These are phyloP conservation scores for Drosophila emarginata DNA, from an alignment of 2,888 invertebrate genomes.

Conservation along the genomic window DNA sequence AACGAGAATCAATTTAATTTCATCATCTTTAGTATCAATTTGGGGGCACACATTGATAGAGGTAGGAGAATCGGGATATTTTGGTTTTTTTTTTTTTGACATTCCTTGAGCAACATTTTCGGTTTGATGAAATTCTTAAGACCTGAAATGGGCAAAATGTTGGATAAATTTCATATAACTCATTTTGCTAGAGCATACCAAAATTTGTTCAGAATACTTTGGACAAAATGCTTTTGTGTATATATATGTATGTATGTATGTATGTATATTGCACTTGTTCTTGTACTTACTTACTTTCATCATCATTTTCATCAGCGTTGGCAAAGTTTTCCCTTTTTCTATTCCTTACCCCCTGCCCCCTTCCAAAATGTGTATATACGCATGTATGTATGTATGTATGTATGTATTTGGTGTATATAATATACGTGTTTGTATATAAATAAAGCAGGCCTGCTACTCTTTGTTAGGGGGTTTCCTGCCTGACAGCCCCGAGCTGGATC, in stretches of 20 bases:
- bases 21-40: too few species aligned
- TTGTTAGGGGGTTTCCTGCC: neutral
- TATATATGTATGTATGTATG: neutral
- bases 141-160: neutral
- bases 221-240: neutral
- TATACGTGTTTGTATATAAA: neutral
- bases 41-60: too few species aligned
- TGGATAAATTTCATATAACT: neutral
- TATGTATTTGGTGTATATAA: too few species aligned
- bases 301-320: constrained; percentile 7
- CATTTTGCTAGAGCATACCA: neutral
- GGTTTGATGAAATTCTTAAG: too few species aligned
- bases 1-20: too few species aligned
- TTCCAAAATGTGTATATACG: neutral
- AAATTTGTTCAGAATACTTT: neutral
- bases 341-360: neutral
- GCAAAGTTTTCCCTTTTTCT: constrained; percentile 29
- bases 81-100: too few species aligned
- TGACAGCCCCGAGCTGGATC: constrained; percentile 15
- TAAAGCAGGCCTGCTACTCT: neutral
- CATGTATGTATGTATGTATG: too few species aligned
- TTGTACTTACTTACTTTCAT: constrained; percentile 2
- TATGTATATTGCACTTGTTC: neutral
- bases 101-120: too few species aligned
- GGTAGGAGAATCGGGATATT: too few species aligned